Evolutionary conservation across 2,888 invertebrate genomes (phyloP), one percentile per base, ranked within the genome.

Genomic region (Elaeidobius kamerunicus): DNA sequence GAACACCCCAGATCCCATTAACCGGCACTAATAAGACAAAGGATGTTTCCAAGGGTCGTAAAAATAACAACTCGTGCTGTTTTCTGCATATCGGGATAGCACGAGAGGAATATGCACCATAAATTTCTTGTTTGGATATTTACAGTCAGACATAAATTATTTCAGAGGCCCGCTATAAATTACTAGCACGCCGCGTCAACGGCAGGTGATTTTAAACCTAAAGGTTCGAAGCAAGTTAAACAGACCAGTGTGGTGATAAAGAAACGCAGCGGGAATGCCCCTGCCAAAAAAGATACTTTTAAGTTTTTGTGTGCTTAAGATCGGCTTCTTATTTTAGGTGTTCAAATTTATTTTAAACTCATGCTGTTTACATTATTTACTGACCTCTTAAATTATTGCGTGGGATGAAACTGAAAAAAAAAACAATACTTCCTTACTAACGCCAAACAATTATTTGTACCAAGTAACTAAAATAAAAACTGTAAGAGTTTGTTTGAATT

Each of bases 121-220:
- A 55, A 55, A 55, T 55, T 55, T 55, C 55, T 55, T 43, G 55
- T 55, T 51, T 47, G 55, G 51, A 55, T 55, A 55, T 55, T 55
- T 55, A 55, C 55, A 51, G 47, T 47, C 51, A 23, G 51, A 51
- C 55, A 55, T 55, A 55, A 55, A 55, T 55, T 55, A 55, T 51
- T 55, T 51, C 52, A 51, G 51, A 45, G 50, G 51, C 51, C 55
- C 41, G 47, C 51, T 47, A 51, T 55, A 55, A 55, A 55, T 55
- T 51, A 55, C 51, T 41, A 47, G 51, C 50, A 45, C 51, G 51
- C 47, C 51, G 51, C 46, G 55, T 55, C 55, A 55, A 51, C 55
- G 51, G 55, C 55, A 55, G 55, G 55, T 55, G 55, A 55, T 55
- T 55, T 55, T 41, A 47, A 55, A 55, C 51, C 45, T 46, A 34